phyloP scores from a whole-genome alignment of 2,113 vertebrate genomes.

The Saccopteryx bilineata region DNA sequence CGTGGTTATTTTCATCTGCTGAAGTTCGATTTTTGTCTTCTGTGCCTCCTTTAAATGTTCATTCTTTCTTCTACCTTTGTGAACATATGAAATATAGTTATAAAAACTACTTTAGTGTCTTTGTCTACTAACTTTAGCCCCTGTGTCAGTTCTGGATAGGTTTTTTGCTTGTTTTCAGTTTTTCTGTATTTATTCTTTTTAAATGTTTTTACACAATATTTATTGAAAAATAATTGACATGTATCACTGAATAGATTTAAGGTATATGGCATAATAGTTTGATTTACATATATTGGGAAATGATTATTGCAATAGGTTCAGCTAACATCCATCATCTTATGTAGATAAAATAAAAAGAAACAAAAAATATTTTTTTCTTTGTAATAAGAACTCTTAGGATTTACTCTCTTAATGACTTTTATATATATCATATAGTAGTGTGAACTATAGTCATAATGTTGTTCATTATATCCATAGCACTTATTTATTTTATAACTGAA shows the following conservation, averaged over 20 bases:
- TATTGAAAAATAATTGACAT: not conserved
- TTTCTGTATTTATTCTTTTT: not conserved
- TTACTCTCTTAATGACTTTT: not conserved
- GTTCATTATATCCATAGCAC: not conserved
- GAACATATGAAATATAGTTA: not conserved
- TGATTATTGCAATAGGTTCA: not conserved
- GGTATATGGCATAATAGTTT: not conserved
- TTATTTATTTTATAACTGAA: not conserved
- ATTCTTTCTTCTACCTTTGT: not conserved
- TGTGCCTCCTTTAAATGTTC: not conserved
- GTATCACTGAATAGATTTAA: not conserved
- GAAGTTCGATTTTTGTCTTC: conserved; percentile 24
- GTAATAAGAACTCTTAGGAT: not conserved
- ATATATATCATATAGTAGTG: not conserved
- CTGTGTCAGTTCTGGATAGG: not conserved
- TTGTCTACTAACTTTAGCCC: conserved; percentile 51
- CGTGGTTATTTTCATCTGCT: not conserved
- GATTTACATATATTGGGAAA: not conserved
- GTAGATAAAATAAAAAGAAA: not conserved
- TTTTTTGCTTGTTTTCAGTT: conserved; percentile 10
- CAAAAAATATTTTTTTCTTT: not conserved
- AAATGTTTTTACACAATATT: not conserved
- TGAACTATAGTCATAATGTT: not conserved
- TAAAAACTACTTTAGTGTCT: conserved; percentile 7
- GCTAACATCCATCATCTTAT: not conserved